Conservation (phyloP, 2,113 vertebrate species). For the Siphamia tubifer region DNA sequence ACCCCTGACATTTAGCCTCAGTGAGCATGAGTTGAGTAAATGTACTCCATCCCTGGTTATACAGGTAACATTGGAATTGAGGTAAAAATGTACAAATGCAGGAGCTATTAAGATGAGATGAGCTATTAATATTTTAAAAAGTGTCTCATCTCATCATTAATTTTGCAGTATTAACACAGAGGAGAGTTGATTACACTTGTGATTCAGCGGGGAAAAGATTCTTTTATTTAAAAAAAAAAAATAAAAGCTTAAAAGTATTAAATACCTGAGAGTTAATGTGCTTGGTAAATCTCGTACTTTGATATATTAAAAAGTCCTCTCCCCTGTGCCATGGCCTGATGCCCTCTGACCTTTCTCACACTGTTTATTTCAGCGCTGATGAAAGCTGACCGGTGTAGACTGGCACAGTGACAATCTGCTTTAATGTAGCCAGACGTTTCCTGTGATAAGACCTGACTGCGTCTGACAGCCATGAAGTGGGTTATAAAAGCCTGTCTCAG, state of each 20-base stretch:
- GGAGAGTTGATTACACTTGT: constrained; percentile 45
- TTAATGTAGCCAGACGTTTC: constrained; percentile 62
- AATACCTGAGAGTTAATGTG: constrained; percentile 14
- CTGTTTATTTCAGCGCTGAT: constrained; percentile 42
- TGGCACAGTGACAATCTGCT: constrained; percentile 28
- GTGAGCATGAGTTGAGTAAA: not conserved
- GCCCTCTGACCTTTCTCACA: constrained; percentile 40
- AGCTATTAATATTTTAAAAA: constrained; percentile 8
- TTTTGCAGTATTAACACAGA: constrained; percentile 19
- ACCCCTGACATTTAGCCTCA: constrained; percentile 34
- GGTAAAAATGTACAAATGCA: constrained; percentile 2
- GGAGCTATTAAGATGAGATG: not conserved
- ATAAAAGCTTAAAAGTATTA: constrained; percentile 24
- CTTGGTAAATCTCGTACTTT: constrained; percentile 12
- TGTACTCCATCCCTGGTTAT: not conserved
- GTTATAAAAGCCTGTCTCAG: constrained; percentile 58
- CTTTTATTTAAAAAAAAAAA: constrained; percentile 20
- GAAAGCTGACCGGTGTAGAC: constrained; percentile 35
- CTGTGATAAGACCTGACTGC: constrained; percentile 54
- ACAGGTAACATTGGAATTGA: not conserved
- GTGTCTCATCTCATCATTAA: not conserved
- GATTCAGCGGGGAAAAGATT: constrained; percentile 33
- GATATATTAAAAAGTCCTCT: not conserved
- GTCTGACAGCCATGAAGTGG: constrained; percentile 52
- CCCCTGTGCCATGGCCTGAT: not conserved